Evolutionary conservation across 2,113 vertebrate genomes (phyloP), one percentile per base, ranked within the genome.

Genomic region (Phycodurus eques): DNA sequence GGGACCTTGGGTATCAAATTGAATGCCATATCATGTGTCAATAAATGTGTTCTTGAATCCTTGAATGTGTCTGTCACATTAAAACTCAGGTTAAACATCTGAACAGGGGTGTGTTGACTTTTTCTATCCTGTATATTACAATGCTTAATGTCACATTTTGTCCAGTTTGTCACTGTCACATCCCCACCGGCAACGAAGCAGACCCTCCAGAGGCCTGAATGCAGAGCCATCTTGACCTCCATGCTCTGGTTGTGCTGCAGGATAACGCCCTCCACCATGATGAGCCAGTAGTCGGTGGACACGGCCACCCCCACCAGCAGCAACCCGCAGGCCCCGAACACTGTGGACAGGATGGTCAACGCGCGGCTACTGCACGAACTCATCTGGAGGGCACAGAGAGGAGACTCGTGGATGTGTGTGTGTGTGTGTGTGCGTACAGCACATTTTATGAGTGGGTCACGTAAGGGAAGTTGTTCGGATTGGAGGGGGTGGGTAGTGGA

Each of bases 211-310:
- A 97, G 95, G 61, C 96, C 96, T 0, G 95, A 95, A 54, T 97
- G 96, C 85, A 97, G 93, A 0, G 95, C 95, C 95, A 96, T 96
- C 94, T 95, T 96, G 81, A 97, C 94, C 89, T 96, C 95, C 46
- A 94, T 94, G 87, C 93, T 96, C 88, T 96, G 96, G 91, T 97
- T 97, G 88, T 96, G 95, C 49, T 94, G 96, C 77, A 95, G 88
- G 80, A 96, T 94, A 19, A 95, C 93, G 12, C 95, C 95, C 83
- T 97, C 96, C 85, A 96, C 95, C 94, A 96, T 94, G 87, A 96
- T 94, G 31, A 97, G 93, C 96, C 96, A 97, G 91, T 96, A 96
- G 91, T 97, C 96, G 0, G 96, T 97, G 88, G 95, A 96, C 82
- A 97, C 96, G 0, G 96, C 96, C 79, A 97, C 95, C 57, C 96